Percentiles rank a stretch among this genome's conserved stretches.
These are phyloP conservation scores for Neoascia interrupta DNA, from an alignment of 2,888 invertebrate species.

Conservation along the genomic window DNA sequence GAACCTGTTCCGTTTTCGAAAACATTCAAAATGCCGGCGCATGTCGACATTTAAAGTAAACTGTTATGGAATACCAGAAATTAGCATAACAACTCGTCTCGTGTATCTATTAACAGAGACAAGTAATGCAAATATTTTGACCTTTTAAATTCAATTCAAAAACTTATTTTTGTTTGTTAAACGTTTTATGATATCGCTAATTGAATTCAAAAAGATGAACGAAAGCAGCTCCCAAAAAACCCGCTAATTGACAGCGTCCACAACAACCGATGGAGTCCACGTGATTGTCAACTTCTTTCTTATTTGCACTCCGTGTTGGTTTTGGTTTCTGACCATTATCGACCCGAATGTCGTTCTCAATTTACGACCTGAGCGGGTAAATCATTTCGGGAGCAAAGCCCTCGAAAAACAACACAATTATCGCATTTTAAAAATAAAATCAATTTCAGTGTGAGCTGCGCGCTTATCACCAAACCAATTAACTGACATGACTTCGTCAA, in stretches of 20 bases:
- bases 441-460: no score
- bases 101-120: no score
- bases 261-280: neutral
- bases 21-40: no score
- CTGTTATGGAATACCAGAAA: no score
- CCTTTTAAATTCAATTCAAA: no score
- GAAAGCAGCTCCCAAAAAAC: slow-evolving; percentile 6
- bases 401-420: neutral
- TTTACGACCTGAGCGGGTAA: neutral
- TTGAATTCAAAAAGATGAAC: slow-evolving; percentile 5
- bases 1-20: no score
- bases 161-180: neutral
- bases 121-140: no score
- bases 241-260: slow-evolving; percentile 5
- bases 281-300: slow-evolving; percentile 10
- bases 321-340: neutral
- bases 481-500: slow-evolving; percentile 23
- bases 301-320: slow-evolving; percentile 2
- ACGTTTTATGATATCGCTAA: neutral
- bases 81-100: no score
- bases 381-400: neutral
- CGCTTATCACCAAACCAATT: slow-evolving; percentile 14
- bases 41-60: no score
- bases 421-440: neutral
- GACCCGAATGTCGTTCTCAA: neutral